Conservation (phyloP, 2,888 invertebrate species). For the Agriopis marginaria region DNA sequence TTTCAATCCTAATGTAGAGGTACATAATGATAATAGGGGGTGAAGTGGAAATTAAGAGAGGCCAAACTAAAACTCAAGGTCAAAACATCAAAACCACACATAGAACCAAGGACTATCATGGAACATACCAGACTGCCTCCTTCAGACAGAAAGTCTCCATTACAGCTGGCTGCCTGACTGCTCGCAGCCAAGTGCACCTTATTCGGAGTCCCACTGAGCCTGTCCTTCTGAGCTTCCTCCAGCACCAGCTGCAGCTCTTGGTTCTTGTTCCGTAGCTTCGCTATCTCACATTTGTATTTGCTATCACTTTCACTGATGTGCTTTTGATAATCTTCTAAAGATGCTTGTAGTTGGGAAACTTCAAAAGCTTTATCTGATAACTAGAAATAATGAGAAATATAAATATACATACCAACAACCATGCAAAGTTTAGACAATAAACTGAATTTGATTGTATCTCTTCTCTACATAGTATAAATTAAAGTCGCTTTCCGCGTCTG, state of each 20-base stretch:
- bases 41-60: too few species aligned
- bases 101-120: too few species aligned
- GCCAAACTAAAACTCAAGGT: too few species aligned
- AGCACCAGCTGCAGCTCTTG: constrained; percentile 78
- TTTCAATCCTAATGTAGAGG: too few species aligned
- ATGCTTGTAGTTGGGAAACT: constrained; percentile 88
- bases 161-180: constrained; percentile 81
- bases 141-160: constrained; percentile 84
- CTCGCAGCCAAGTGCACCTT: constrained; percentile 68
- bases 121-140: constrained; percentile 86
- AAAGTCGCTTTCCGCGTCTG: too few species aligned
- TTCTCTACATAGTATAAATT: too few species aligned
- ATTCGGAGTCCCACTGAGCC: constrained; percentile 68
- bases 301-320: constrained; percentile 88
- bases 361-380: constrained; percentile 92
- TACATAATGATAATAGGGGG: too few species aligned
- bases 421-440: too few species aligned
- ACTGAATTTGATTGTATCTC: too few species aligned
- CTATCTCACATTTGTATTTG: constrained; percentile 86
- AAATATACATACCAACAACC: too few species aligned
- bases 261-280: constrained; percentile 86
- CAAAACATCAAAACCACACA: too few species aligned
- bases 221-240: constrained; percentile 79
- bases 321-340: constrained; percentile 89
- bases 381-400: constrained; percentile 66